Percentiles rank a stretch among this genome's conserved stretches.
Evolutionary conservation across 2,888 invertebrate species (phyloP).

Genomic region (Hymenopus coronatus): DNA sequence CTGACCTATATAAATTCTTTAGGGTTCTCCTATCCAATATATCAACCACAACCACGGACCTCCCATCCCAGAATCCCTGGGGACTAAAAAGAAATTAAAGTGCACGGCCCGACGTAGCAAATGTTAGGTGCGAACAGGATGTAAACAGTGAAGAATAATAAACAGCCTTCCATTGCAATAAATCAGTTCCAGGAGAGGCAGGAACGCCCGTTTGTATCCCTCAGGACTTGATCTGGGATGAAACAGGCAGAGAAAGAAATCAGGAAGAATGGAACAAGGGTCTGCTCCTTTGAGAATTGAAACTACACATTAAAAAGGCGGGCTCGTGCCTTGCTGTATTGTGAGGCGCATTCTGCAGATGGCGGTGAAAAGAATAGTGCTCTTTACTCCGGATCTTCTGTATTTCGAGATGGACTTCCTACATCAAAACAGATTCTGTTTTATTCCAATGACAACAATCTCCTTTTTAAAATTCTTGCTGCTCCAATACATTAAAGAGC

Average conservation of each 20-base stretch:
- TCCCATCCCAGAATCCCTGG: not conserved
- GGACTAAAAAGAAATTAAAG: not conserved
- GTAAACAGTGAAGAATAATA: not conserved
- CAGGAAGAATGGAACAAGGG: not conserved
- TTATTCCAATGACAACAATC: not conserved
- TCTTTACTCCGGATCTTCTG: not conserved
- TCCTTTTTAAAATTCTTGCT: not conserved
- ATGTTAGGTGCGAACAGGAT: not conserved
- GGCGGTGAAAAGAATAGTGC: not conserved
- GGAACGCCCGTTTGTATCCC: not conserved
- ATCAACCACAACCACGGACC: not conserved
- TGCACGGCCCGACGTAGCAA: not conserved
- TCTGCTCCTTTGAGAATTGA: not conserved
- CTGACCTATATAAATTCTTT: not conserved
- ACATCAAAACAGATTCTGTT: not conserved
- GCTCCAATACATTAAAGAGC: too few species aligned
- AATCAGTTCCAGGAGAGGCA: not conserved
- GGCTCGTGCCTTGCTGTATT: not conserved
- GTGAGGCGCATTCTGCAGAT: not conserved
- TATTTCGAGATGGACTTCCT: not conserved
- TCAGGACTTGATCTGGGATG: not conserved
- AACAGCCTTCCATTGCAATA: not conserved
- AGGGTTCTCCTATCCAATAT: not conserved
- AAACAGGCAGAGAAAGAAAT: not conserved
- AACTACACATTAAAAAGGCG: not conserved